A percentile compares a stretch with the other conserved stretches of the same genome.
Evolutionary conservation across 2,113 vertebrate genomes (phyloP).

Genomic region (Alethe diademata): DNA sequence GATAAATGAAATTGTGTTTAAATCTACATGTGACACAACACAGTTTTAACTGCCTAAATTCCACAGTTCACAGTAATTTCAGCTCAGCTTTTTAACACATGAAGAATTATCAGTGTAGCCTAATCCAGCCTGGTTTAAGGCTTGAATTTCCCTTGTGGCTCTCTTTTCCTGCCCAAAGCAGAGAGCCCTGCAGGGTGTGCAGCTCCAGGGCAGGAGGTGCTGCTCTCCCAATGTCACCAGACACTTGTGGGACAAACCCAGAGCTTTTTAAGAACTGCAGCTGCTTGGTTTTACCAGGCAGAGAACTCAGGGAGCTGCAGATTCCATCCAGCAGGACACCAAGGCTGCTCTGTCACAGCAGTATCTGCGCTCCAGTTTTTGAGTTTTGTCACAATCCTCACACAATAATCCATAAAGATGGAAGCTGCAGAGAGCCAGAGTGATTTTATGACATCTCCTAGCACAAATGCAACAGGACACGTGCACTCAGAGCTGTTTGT

Average conservation of each 20-base stretch:
- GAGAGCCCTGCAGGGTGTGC: not conserved
- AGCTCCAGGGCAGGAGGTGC: not conserved
- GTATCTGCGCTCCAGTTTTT: not conserved
- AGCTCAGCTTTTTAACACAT: not conserved
- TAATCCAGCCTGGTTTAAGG: not conserved
- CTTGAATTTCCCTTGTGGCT: not conserved
- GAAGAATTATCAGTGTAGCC: fast-evolving
- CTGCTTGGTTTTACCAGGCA: not conserved
- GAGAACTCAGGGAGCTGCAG: not conserved
- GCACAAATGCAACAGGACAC: not conserved
- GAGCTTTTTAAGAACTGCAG: not conserved
- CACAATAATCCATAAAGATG: not conserved
- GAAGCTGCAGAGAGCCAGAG: not conserved
- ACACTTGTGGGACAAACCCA: not conserved
- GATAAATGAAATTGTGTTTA: not conserved
- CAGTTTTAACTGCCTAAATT: not conserved
- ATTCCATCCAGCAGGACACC: not conserved
- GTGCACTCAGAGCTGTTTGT: not conserved
- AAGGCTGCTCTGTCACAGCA: not conserved
- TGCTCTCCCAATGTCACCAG: not conserved
- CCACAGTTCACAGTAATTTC: not conserved
- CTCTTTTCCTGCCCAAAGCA: not conserved
- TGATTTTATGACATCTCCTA: not conserved
- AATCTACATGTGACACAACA: fast-evolving
- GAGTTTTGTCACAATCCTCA: not conserved